Base-by-base conservation (phyloP, 2,797 vertebrate species). In the Scleropages formosus region DNA sequence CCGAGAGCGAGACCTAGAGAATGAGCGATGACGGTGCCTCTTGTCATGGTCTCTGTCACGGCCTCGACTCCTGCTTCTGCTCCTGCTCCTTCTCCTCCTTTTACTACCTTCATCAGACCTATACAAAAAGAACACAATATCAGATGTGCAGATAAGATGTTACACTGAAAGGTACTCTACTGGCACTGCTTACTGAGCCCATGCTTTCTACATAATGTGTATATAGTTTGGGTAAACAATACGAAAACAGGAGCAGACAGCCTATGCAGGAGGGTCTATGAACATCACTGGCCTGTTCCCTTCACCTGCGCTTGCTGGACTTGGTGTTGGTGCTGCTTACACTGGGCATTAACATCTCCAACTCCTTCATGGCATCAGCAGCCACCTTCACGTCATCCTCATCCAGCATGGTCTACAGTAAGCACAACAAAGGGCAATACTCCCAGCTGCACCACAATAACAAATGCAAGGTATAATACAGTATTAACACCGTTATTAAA, bases 321-420 rank as follows among this genome's bases (percentile, higher is more conserved):
- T 94, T 95, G 8, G 89, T 81, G 39, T 92, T 87, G 0, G 88
- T 79, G 15, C 80, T 87, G 27, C 93, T 93, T 4, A 90, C 90
- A 4, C 91, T 94, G 3, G 97, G 98, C 96, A 97, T 95, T 47
- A 99, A 93, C 86, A 98, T 97, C 87, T 98, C 98, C 1, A 99
- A 89, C 64, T 98, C 96, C 62, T 97, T 96, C 82, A 99, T 93
- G 13, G 95, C 97, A 83, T 97, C 95, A 53, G 94, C 95, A 18
- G 97, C 97, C 0, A 99, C 93, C 74, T 98, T 98, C 70, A 98
- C 94, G n/a, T 99, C 97, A 75, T 98, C 96, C 59, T 97, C 96
- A 73, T 98, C 96, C 59, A 98, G 82, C 79, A 96, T 87, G 8
- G 56, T 91, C 96, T 97, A 67, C n/a, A 73, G 15, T 12, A 72